Evolutionary conservation across 2,888 invertebrate species (phyloP).

Genomic region (Lagria hirta): DNA sequence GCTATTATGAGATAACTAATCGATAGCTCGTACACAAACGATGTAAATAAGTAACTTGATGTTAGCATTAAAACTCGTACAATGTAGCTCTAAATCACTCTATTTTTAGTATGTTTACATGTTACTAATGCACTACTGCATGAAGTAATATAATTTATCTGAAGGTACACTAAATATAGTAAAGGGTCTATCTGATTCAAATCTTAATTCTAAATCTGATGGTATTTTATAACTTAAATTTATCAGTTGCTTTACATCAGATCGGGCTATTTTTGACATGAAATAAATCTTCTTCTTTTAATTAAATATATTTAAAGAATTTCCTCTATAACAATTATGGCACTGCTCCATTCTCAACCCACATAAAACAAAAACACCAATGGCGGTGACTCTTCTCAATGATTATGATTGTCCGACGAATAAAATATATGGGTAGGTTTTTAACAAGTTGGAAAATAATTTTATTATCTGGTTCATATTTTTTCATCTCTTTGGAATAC

Average conservation of each 20-base stretch:
- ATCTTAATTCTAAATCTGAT: constrained; percentile 50
- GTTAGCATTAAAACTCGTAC: constrained; percentile 17
- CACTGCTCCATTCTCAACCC: constrained; percentile 12
- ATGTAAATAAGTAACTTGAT: constrained; percentile 21
- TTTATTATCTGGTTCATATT: constrained; percentile 35
- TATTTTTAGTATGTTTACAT: constrained; percentile 44
- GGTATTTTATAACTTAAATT: constrained; percentile 52
- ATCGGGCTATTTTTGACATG: constrained; percentile 53
- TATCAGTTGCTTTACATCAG: constrained; percentile 50
- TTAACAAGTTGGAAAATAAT: constrained; percentile 32
- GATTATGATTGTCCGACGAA: constrained; percentile 26
- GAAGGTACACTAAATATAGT: constrained; percentile 42
- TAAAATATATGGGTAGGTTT: constrained; percentile 28
- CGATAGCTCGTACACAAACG: constrained; percentile 20
- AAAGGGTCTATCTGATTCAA: constrained; percentile 37
- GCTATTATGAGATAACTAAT: constrained; percentile 25
- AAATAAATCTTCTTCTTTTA: constrained; percentile 53
- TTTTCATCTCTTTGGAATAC: constrained; percentile 38
- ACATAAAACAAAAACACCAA: constrained; percentile 18
- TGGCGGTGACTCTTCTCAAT: constrained; percentile 11
- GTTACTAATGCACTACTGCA: constrained; percentile 40
- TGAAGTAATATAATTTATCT: constrained; percentile 47
- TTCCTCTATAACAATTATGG: constrained; percentile 20
- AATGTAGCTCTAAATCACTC: constrained; percentile 29
- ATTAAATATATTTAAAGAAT: constrained; percentile 44